Evolutionary conservation across 2,113 vertebrate species (phyloP), one percentile per base, ranked within the genome.

Genomic region (Xenopus laevis): DNA sequence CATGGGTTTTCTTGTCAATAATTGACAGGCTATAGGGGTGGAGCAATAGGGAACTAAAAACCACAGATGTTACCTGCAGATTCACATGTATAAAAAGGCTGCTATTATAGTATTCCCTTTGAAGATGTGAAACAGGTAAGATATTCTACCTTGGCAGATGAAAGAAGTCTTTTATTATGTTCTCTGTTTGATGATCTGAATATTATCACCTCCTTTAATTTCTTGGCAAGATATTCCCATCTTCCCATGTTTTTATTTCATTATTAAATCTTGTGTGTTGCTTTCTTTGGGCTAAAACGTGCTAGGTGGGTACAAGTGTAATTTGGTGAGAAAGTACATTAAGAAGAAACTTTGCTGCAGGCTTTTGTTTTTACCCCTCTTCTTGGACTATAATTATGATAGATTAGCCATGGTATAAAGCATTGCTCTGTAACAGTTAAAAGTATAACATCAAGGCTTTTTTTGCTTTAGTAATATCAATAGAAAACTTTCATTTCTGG

Each of bases 131-230:
- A 68, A 75, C 66, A 63, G 66, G 65, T 47, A 69, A 76, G 73
- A 69, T 76, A 63, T 72, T 67, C 20, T 73, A 18, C 47, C 57
- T 47, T 74, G 71, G 79, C 79, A 81, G 83, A 86, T 89, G 84
- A 87, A 90, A 87, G 91, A 77, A 64, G 66, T 68, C 74, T 77
- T 84, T 78, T 77, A 66, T 78, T 87, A 87, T 86, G 84, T 85
- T 70, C 60, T 71, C 72, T 78, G 77, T 78, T 72, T 78, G 68
- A 77, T 79, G 86, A 89, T 90, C 87, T 80, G 53, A 16, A 67
- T 63, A 65, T 86, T 84, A 82, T 81, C 67, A 81, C 82, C 27
- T 81, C 87, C 84, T 89, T 88, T 88, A 82, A 83, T 72, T 78
- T 71, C 60, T 78, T 78, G 69, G 63, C 69, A 66, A 50, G 53